Percentiles rank a stretch among this genome's conserved stretches.
These are phyloP conservation scores for Sycon ciliatum DNA, from an alignment of 37 sponge, comb jelly and placozoan genomes.

Conservation along the genomic window DNA sequence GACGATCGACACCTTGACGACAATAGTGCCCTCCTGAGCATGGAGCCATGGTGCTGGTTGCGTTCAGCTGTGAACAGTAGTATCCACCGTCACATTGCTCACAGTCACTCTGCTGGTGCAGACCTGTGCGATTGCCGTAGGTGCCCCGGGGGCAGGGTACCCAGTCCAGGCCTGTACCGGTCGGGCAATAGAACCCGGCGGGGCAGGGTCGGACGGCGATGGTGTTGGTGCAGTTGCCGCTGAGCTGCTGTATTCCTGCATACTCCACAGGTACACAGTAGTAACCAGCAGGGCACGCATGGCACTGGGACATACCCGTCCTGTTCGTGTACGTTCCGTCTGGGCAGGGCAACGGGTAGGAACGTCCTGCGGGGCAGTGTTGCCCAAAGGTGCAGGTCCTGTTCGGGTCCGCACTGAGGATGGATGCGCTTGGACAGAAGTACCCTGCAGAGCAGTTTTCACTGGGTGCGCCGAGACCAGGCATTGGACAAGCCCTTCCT, in stretches of 20 bases:
- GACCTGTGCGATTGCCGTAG: neutral
- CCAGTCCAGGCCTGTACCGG: slow-evolving; percentile 17
- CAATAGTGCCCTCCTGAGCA: slow-evolving; percentile 34
- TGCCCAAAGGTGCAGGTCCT: slow-evolving; percentile 17
- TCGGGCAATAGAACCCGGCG: slow-evolving; percentile 39
- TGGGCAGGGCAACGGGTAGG: slow-evolving; percentile 8
- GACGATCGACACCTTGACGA: slow-evolving; percentile 5
- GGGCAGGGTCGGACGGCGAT: neutral
- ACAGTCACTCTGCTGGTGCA: neutral
- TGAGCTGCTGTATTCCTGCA: neutral
- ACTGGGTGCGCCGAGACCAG: neutral
- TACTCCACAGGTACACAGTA: neutral
- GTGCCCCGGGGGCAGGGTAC: slow-evolving; percentile 32
- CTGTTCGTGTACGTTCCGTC: slow-evolving; percentile 20
- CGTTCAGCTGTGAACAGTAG: slow-evolving; percentile 11
- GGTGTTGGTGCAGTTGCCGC: no score
- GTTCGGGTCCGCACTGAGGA: neutral
- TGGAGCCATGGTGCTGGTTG: slow-evolving; percentile 14
- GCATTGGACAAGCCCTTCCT: slow-evolving; percentile 13
- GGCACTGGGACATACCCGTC: slow-evolving; percentile 13
- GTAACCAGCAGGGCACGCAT: neutral
- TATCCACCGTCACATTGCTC: slow-evolving; percentile 23
- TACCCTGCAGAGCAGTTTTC: slow-evolving; percentile 22
- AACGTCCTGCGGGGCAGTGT: slow-evolving; percentile 27
- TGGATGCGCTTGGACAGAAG: slow-evolving; percentile 26